Evolutionary conservation across 1,140 invertebrate genomes (phyloP).

Genomic region (Drosophila hydei): DNA sequence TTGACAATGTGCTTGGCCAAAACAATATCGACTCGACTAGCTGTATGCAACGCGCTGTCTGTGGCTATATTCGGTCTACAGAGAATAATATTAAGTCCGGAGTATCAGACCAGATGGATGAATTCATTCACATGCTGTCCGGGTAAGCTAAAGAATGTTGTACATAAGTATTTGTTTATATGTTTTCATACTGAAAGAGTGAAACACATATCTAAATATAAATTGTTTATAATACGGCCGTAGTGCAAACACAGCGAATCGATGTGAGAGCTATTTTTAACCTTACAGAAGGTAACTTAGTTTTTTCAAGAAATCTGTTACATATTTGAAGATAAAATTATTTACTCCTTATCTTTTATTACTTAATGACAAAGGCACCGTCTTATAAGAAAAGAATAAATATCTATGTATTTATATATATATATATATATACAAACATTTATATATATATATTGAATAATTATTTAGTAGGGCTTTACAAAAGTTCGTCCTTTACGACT

Average conservation of each 20-base stretch:
- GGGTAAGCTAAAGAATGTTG: slow-evolving; percentile 84
- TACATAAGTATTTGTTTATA: slow-evolving; percentile 30
- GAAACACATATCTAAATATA: slow-evolving; percentile 48
- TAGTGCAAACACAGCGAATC: not conserved
- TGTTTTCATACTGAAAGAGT: slow-evolving; percentile 29
- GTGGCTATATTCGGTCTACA: slow-evolving; percentile 89
- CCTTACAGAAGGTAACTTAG: not conserved
- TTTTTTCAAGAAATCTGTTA: not conserved
- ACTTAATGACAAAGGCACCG: not conserved
- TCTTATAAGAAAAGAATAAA: too few relatives aligned
- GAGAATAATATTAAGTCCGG: slow-evolving; percentile 87
- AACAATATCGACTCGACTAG: slow-evolving; percentile 91
- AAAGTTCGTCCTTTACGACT: too few relatives aligned
- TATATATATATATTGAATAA: too few relatives aligned
- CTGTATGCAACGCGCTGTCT: slow-evolving; percentile 91
- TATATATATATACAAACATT: not conserved
- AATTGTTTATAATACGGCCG: slow-evolving; percentile 28
- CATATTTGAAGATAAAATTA: not conserved
- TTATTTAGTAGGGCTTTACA: too few relatives aligned
- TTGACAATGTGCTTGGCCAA: slow-evolving; percentile 89
- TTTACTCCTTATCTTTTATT: too few relatives aligned
- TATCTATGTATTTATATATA: too few relatives aligned
- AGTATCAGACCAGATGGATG: slow-evolving; percentile 87
- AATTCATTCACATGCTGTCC: slow-evolving; percentile 87
- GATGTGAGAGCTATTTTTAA: not conserved